Conservation (phyloP, 2,797 vertebrate genomes). For the Myotis myotis region DNA sequence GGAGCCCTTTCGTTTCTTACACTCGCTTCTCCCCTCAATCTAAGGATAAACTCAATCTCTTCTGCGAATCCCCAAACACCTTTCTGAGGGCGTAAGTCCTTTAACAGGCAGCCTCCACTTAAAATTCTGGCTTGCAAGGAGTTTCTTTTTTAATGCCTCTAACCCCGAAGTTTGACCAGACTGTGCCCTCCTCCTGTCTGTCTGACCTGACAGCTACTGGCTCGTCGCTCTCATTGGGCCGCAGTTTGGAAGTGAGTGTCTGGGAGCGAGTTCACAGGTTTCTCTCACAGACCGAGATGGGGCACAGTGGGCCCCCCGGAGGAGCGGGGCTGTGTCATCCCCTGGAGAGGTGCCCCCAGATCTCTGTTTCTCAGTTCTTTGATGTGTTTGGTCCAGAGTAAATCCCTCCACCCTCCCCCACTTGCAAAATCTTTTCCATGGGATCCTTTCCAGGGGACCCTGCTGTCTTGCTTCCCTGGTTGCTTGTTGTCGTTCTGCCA, state of each 20-base stretch:
- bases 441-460: too few species aligned
- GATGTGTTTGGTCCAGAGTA: background rate
- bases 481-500: rapidly evolving
- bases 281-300: background rate
- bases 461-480: rapidly evolving
- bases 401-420: background rate
- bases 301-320: background rate
- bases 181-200: rapidly evolving
- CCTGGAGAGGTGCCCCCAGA: background rate
- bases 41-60: background rate
- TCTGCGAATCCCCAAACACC: background rate
- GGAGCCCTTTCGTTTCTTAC: background rate
- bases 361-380: background rate
- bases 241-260: background rate
- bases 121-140: background rate
- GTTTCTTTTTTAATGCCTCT: background rate
- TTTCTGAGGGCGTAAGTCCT: background rate
- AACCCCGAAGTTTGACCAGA: rapidly evolving
- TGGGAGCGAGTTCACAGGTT: background rate
- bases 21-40: background rate
- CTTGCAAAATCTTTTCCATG: too few species aligned
- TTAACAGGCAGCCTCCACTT: background rate
- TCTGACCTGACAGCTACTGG: background rate
- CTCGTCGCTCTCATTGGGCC: rapidly evolving
- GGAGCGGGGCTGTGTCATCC: background rate